These are phyloP conservation scores for Xenus cinereus DNA, from an alignment of 2,113 vertebrate species.

Conservation along the genomic window DNA sequence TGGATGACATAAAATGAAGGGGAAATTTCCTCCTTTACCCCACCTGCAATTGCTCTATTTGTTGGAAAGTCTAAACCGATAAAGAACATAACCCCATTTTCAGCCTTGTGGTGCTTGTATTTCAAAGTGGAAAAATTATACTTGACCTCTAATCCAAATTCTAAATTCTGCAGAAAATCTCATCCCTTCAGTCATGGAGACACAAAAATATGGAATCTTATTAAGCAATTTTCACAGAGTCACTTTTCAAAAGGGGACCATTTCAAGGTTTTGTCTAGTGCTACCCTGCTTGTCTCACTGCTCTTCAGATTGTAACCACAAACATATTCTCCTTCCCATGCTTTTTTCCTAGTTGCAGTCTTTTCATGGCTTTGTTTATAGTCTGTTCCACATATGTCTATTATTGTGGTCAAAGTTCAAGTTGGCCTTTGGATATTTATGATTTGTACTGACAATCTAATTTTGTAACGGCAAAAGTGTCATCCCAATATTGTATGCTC, in stretches of 20 bases:
- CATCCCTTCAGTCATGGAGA: not conserved
- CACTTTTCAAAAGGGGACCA: not conserved
- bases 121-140: not conserved
- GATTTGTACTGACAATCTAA: conserved; percentile 2
- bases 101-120: not conserved
- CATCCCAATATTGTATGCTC: not conserved
- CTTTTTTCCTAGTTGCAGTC: not conserved
- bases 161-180: conserved; percentile 4
- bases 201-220: not conserved
- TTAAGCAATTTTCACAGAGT: not conserved
- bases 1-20: not conserved
- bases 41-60: not conserved
- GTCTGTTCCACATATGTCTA: not conserved
- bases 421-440: not conserved
- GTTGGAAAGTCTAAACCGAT: not conserved
- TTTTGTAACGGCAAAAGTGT: not conserved
- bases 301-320: not conserved
- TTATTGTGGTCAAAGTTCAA: not conserved
- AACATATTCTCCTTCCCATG: not conserved
- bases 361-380: not conserved
- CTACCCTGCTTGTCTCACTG: not conserved
- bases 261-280: conserved; percentile 5
- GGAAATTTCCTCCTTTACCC: not conserved
- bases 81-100: not conserved
- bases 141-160: not conserved